Evolutionary conservation across 2,797 vertebrate genomes (phyloP).

Genomic region (Buceros bicornis): DNA sequence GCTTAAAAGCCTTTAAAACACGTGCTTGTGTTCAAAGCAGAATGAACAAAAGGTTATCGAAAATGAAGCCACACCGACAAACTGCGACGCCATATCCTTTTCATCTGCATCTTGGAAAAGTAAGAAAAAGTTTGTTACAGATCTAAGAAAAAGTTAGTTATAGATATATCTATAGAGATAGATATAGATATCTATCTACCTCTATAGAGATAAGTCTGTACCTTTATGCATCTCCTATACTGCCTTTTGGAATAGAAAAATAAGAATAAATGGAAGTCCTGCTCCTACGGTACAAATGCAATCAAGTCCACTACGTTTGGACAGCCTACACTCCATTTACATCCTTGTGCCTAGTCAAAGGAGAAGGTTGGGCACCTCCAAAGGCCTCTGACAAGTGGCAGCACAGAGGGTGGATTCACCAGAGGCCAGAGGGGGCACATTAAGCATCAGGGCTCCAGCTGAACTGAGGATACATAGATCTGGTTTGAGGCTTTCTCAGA

Average conservation of each 20-base stretch:
- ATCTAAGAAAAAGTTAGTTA: background rate
- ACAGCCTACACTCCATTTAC: background rate
- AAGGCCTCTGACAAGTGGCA: background rate
- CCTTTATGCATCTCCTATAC: background rate
- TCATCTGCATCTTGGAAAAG: background rate
- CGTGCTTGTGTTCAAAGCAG: fast-evolving
- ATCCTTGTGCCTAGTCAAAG: background rate
- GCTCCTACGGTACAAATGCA: background rate
- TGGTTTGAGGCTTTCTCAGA: background rate
- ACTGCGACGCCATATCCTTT: background rate
- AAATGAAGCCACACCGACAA: background rate
- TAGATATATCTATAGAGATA: background rate
- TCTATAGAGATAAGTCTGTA: background rate
- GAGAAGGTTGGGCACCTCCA: background rate
- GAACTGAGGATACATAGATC: background rate
- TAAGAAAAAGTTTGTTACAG: background rate
- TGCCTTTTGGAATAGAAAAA: background rate
- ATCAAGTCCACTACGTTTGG: background rate
- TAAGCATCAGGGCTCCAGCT: background rate
- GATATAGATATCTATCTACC: no score
- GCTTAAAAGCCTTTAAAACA: background rate
- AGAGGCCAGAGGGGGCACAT: background rate
- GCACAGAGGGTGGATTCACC: background rate
- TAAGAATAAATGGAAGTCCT: background rate
- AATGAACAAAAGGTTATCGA: background rate